A percentile compares a stretch with the other conserved stretches of the same genome.
These are phyloP conservation scores for Hormaphis cornu DNA, from an alignment of 1,140 invertebrate genomes.

Conservation along the genomic window DNA sequence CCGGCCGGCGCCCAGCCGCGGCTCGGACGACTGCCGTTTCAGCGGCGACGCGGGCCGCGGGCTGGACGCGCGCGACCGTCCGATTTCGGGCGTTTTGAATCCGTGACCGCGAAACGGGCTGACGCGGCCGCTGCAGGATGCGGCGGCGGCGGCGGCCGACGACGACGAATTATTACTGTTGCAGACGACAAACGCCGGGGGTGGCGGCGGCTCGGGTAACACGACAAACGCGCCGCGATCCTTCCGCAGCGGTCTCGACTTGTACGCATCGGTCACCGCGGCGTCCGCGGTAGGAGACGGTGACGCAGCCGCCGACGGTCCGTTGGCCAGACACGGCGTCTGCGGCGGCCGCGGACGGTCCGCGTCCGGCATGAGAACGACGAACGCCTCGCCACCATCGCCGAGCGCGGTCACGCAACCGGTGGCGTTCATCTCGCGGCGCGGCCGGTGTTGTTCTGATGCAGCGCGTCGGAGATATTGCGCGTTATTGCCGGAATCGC, in stretches of 20 bases:
- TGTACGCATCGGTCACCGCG: background rate
- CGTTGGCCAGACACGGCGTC: background rate
- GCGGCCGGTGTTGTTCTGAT: background rate
- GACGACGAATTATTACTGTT: no score
- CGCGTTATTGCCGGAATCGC: no score
- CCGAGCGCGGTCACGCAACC: background rate
- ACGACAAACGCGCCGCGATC: constrained; percentile 6
- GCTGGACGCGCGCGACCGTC: constrained; percentile 1
- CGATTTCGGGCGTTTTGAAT: constrained; percentile 5
- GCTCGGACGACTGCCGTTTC: background rate
- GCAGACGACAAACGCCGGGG: no score
- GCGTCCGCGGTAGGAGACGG: background rate
- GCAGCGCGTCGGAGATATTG: no score
- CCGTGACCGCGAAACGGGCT: background rate
- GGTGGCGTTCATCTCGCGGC: background rate
- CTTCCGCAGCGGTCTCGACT: background rate
- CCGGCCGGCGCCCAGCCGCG: background rate
- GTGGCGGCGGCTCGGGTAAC: background rate
- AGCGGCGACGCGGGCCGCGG: background rate
- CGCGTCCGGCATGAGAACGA: background rate
- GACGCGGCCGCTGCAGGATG: background rate
- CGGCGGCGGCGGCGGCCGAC: background rate
- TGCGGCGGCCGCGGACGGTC: background rate
- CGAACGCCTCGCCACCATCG: background rate
- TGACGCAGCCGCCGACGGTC: background rate